Percentiles rank a stretch among this genome's conserved stretches.
These are phyloP conservation scores for Trogon surrucura DNA, from an alignment of 2,113 vertebrate genomes.

Conservation along the genomic window DNA sequence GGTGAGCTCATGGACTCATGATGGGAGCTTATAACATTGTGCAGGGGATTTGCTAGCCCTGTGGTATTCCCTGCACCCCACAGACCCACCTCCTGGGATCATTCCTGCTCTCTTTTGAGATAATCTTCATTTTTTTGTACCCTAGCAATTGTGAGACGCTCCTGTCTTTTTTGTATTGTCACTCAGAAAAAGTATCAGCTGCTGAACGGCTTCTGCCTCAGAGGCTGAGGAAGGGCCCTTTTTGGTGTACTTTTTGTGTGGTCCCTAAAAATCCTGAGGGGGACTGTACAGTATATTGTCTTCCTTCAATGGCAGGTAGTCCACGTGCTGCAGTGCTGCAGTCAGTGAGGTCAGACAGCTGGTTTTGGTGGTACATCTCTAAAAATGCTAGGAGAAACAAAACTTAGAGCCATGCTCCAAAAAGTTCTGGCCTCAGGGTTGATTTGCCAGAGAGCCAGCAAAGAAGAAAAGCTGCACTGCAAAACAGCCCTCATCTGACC, in stretches of 20 bases:
- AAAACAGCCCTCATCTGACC: not conserved
- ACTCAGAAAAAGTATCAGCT: not conserved
- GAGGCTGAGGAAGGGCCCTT: not conserved
- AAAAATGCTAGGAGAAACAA: not conserved
- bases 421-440: not conserved
- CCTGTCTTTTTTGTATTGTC: not conserved
- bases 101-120: not conserved
- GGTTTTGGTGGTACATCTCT: not conserved
- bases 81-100: not conserved
- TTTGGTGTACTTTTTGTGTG: not conserved
- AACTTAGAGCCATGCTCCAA: not conserved
- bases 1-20: not conserved
- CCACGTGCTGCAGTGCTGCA: not conserved
- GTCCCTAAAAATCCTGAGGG: not conserved
- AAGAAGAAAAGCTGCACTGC: not conserved
- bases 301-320: not conserved
- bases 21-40: not conserved
- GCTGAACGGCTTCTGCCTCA: not conserved
- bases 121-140: not conserved
- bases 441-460: not conserved
- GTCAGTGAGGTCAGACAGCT: not conserved
- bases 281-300: fast-evolving
- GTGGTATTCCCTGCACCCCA: not conserved
- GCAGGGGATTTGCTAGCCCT: not conserved
- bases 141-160: not conserved